phyloP scores from a whole-genome alignment of 1,140 invertebrate genomes.

The Wiebesia pumilae region DNA sequence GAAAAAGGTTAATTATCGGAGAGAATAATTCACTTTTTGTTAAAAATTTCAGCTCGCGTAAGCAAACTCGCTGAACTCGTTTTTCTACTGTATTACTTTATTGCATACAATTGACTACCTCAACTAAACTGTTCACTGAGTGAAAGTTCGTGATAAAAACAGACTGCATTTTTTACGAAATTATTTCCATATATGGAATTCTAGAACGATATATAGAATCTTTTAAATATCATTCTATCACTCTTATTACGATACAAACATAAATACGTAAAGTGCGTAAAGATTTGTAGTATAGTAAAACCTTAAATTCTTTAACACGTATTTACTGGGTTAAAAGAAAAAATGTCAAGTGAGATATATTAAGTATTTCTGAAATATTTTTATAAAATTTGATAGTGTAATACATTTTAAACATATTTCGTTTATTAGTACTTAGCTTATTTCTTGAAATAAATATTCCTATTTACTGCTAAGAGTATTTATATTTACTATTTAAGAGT shows the following conservation, averaged over 20 bases:
- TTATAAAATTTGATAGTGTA: too few species aligned
- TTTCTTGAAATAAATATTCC: too few species aligned
- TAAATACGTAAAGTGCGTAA: not conserved
- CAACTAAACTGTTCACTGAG: not conserved
- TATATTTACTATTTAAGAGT: too few species aligned
- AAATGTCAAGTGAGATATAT: too few species aligned
- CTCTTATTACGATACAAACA: not conserved
- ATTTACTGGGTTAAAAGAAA: too few species aligned
- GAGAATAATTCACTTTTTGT: not conserved
- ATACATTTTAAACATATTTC: too few species aligned
- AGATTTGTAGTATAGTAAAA: not conserved
- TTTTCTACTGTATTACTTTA: constrained; percentile 41
- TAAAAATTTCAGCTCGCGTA: not conserved
- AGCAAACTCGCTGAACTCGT: constrained; percentile 36
- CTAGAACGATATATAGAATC: not conserved
- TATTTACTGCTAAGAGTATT: too few species aligned
- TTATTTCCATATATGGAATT: constrained; percentile 3
- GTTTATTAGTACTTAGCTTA: too few species aligned
- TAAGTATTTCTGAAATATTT: too few species aligned
- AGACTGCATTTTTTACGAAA: not conserved
- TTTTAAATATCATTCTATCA: constrained; percentile 3
- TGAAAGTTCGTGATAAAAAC: constrained; percentile 36
- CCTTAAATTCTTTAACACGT: too few species aligned
- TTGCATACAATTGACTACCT: constrained; percentile 29
- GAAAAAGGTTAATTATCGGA: not conserved